A percentile compares a stretch with the other conserved stretches of the same genome.
phyloP scores from a whole-genome alignment of 2,888 invertebrate species.

The Dinocampus coccinellae region DNA sequence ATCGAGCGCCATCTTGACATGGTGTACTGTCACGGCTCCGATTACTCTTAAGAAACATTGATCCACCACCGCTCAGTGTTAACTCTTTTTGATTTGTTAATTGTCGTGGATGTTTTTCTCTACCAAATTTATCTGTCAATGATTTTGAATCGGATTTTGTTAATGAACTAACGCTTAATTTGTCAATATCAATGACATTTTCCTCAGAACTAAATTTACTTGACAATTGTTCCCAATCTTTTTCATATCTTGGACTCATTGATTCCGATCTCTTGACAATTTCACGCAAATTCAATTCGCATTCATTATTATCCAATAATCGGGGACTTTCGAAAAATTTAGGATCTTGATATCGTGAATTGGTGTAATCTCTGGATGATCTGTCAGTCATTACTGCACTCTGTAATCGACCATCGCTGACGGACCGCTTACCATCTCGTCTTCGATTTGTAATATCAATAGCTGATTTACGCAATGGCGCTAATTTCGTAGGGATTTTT shows the following conservation, averaged over 20 bases:
- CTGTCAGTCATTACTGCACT: constrained; percentile 54
- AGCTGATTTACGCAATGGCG: constrained; percentile 55
- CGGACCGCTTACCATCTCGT: constrained; percentile 33
- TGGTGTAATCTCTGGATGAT: constrained; percentile 63
- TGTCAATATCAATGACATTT: constrained; percentile 66
- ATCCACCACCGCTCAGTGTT: constrained; percentile 72
- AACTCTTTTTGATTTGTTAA: constrained; percentile 67
- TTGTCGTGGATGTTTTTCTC: constrained; percentile 68
- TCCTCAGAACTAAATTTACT: constrained; percentile 62
- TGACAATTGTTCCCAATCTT: constrained; percentile 69
- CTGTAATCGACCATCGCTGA: constrained; percentile 47
- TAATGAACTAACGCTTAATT: constrained; percentile 56
- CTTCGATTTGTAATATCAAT: constrained; percentile 46
- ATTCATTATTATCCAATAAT: constrained; percentile 53
- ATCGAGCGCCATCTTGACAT: constrained; percentile 54
- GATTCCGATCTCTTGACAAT: constrained; percentile 70
- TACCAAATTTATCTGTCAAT: constrained; percentile 55
- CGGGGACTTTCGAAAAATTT: constrained; percentile 64
- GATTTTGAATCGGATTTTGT: constrained; percentile 49
- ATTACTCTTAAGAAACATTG: constrained; percentile 75
- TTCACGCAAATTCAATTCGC: constrained; percentile 72
- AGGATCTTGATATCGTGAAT: constrained; percentile 63
- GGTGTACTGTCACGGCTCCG: constrained; percentile 64
- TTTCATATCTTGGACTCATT: constrained; percentile 72
- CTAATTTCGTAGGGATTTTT: constrained; percentile 62